Conservation (phyloP, 2,113 vertebrate species). For the Corythoichthys intestinalis region DNA sequence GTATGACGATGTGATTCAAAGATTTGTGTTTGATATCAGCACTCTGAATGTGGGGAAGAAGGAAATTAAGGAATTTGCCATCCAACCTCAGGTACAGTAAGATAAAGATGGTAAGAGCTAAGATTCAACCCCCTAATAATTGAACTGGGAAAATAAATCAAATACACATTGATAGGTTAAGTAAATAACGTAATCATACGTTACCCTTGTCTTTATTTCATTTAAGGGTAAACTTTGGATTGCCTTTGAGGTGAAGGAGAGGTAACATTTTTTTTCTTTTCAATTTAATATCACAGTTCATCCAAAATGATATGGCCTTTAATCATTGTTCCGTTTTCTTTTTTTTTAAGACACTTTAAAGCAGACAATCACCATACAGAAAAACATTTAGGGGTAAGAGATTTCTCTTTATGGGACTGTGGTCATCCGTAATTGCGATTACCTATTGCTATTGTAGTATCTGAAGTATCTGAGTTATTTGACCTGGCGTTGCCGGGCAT, state of each 20-base stretch:
- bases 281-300: background rate
- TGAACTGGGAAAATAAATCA: no score
- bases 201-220: background rate
- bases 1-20: constrained; percentile 55
- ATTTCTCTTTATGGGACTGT: no score
- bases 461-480: no score
- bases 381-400: background rate
- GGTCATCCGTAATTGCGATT: no score
- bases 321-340: background rate
- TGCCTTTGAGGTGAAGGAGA: background rate
- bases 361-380: background rate
- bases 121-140: no score
- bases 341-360: background rate
- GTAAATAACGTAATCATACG: background rate
- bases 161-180: background rate
- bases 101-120: no score
- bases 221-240: constrained; percentile 17
- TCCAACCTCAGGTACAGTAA: constrained; percentile 44
- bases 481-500: no score
- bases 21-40: constrained; percentile 60
- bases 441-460: no score
- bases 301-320: background rate
- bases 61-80: constrained; percentile 53
- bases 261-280: background rate
- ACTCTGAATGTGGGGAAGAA: constrained; percentile 55